Conservation (phyloP, 2,113 vertebrate genomes). For the Ibidorhyncha struthersii region DNA sequence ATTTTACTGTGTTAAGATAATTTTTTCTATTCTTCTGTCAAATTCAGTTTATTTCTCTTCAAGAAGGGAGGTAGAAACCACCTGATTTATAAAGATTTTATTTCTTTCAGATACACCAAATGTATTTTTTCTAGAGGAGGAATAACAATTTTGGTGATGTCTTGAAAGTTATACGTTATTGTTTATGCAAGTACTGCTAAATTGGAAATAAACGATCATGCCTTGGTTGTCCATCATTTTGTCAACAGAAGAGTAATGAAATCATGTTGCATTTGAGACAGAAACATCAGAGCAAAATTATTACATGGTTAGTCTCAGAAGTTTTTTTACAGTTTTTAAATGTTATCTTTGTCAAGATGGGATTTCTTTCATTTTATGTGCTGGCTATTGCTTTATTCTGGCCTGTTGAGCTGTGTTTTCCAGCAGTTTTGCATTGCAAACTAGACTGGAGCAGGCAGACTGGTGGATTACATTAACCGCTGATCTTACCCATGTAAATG, state of each 20-base stretch:
- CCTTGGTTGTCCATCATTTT: background rate
- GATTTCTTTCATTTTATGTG: background rate
- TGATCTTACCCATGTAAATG: background rate
- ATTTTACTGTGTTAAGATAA: background rate
- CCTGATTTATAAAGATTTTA: background rate
- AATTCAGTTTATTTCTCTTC: background rate
- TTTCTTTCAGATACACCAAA: background rate
- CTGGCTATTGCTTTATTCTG: background rate
- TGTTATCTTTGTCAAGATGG: background rate
- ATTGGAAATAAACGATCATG: background rate
- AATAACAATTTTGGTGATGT: background rate
- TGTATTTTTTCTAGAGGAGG: background rate
- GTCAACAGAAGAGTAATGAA: background rate
- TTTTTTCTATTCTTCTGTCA: background rate
- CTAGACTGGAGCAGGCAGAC: background rate
- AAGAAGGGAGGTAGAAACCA: background rate
- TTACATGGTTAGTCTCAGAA: background rate
- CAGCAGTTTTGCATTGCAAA: background rate
- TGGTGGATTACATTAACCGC: background rate
- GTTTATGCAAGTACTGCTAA: background rate
- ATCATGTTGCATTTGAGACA: background rate
- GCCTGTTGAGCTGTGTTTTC: background rate
- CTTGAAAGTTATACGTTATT: background rate
- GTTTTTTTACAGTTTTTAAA: background rate
- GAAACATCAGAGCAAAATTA: background rate